Base-by-base conservation (phyloP, 2,797 vertebrate genomes). In the Ptychobarbus kaznakovi region DNA sequence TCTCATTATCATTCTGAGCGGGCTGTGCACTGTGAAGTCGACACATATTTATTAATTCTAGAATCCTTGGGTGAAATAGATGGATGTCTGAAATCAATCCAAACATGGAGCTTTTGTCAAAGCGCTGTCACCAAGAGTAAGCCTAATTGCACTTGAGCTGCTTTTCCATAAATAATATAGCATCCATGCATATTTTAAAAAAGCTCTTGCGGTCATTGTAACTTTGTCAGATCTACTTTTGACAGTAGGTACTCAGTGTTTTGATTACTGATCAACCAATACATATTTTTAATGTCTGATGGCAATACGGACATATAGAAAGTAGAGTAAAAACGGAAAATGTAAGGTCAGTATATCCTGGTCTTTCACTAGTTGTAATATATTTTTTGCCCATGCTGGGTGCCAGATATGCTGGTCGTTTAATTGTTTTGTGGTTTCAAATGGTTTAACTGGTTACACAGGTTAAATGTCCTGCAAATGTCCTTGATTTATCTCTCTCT, bases 71-170 rank as follows among this genome's bases (percentile, higher is more conserved):
- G 44, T 1, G 18, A 65, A 81, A 74, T 63, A 12, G 44, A 82
- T 77, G 61, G 2, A 72, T 74, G 38, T 69, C 51, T 46, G 9
- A 76, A 80, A 72, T 76, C 28, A 61, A 82, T 76, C 35, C 35
- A 82, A 42, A 51, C 42, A 56, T 20, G 15, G 25, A 46, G 32
- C 38, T 73, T 53, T 73, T 28, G 3, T 77, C 70, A 28, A 15
- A 82, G 15, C 38, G 83, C 68, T 82, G 74, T 70, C 63, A 58
- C 25, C 5, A 40, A 76, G 58, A 66, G 51, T 51, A 66, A 20
- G 32, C 70, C 13, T 73, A 61, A 61, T 32, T 58, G 10, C 11
- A 12, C 53, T 72, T 81, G 9, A 81, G 38, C 16, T 2, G 6
- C 58, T 81, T 58, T 40, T 70, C 22, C 9, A 61, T 63, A n/a